phyloP scores from a whole-genome alignment of 2,888 invertebrate genomes.

The Ormyrus nitidulus region DNA sequence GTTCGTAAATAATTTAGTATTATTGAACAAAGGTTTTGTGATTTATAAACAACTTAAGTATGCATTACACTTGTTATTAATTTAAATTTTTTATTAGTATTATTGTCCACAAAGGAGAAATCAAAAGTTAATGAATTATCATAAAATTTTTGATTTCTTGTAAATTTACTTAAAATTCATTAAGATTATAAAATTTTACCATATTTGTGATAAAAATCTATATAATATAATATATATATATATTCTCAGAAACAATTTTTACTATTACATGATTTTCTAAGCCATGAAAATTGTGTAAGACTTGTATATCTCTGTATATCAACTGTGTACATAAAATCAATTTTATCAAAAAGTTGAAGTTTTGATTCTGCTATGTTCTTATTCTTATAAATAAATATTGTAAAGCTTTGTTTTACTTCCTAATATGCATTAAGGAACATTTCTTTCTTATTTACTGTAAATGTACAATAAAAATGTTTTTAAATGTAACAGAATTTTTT shows the following conservation, averaged over 20 bases:
- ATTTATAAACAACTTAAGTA: slow-evolving; percentile 18
- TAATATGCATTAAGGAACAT: slow-evolving; percentile 1
- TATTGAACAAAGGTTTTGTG: slow-evolving; percentile 4
- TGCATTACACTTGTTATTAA: slow-evolving; percentile 3
- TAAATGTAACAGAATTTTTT: slow-evolving; percentile 14
- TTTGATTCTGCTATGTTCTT: slow-evolving; percentile 26
- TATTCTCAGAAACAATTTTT: slow-evolving; percentile 43
- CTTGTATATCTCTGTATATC: slow-evolving; percentile 23
- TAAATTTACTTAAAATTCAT: slow-evolving; percentile 1
- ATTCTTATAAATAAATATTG: slow-evolving; percentile 28
- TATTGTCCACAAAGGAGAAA: background rate
- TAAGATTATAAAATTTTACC: slow-evolving; percentile 17
- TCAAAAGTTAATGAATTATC: background rate
- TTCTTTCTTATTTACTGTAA: slow-evolving; percentile 8
- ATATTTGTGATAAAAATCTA: slow-evolving; percentile 48
- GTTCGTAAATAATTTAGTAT: slow-evolving; percentile 1
- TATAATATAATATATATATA: slow-evolving; percentile 36
- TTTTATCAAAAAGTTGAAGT: slow-evolving; percentile 20
- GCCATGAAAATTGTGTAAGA: slow-evolving; percentile 34
- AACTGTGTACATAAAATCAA: slow-evolving; percentile 16
- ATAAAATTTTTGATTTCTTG: slow-evolving; percentile 1
- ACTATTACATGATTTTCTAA: slow-evolving; percentile 37
- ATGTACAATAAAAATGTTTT: slow-evolving; percentile 51
- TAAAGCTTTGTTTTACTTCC: slow-evolving; percentile 32
- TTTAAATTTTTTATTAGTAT: slow-evolving; percentile 6